These are phyloP conservation scores for cat (Felis catus) DNA, from an alignment of 2,113 vertebrate genomes.

Conservation along the genomic window F.catus_Fca126_mat1.0 CM031421.1:99113001-99113500, in stretches of 20 bases:
- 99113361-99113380: not conserved
- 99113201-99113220: not conserved
- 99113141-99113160: not conserved
- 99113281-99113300: not conserved
- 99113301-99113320: not conserved
- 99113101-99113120: not conserved
- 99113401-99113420: not conserved
- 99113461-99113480: not conserved
- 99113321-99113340: constrained; percentile 22
- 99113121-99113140: constrained; percentile 31
- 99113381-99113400: not conserved
- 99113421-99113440: not conserved
- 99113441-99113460: not conserved
- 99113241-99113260: not conserved
- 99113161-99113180: not conserved
- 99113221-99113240: not conserved
- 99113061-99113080: not conserved
- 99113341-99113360: not conserved
- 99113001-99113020: not conserved
- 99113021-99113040: not conserved
- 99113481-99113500: not conserved
- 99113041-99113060: not conserved
- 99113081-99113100: not conserved
- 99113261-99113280: not conserved
- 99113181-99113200: not conserved